Percentiles rank a stretch among this genome's conserved stretches.
phyloP scores from a whole-genome alignment of 2,113 vertebrate species.

The Epinephelus cyanopodus region DNA sequence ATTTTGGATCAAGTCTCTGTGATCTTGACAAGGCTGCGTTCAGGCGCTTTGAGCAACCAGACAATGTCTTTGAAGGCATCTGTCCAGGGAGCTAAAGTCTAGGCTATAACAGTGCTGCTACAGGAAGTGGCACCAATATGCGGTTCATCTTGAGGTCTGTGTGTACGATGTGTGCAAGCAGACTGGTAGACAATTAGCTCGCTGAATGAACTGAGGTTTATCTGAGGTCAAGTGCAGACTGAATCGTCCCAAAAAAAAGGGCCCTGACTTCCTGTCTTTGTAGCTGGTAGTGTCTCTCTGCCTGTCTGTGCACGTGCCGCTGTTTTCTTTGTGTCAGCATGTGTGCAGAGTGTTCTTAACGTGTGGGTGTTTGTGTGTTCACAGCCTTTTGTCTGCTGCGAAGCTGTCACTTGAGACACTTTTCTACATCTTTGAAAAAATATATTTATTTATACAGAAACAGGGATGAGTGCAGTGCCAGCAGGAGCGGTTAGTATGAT shows the following conservation, averaged over 20 bases:
- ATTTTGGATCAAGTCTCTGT: slow-evolving; percentile 59
- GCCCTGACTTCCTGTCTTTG: slow-evolving; percentile 46
- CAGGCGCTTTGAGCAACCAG: slow-evolving; percentile 30
- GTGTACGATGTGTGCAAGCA: slow-evolving; percentile 14
- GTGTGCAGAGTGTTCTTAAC: slow-evolving; percentile 22
- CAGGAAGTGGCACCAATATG: slow-evolving; percentile 61
- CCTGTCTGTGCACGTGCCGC: slow-evolving; percentile 64
- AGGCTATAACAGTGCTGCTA: slow-evolving; percentile 17
- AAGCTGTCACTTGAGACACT: slow-evolving; percentile 48
- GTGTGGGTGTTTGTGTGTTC: slow-evolving; percentile 42
- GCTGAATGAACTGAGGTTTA: slow-evolving; percentile 54
- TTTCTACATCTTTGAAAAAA: slow-evolving; percentile 33
- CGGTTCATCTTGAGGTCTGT: slow-evolving; percentile 50
- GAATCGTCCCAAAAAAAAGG: slow-evolving; percentile 25
- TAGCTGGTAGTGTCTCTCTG: slow-evolving; percentile 39
- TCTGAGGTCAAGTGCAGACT: slow-evolving; percentile 59
- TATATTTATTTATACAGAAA: slow-evolving; percentile 5
- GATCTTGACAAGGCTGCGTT: slow-evolving; percentile 56
- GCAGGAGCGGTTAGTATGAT: slow-evolving; percentile 3
- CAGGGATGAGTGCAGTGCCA: slow-evolving; percentile 4
- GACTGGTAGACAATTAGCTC: slow-evolving; percentile 43
- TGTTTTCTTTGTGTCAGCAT: slow-evolving; percentile 75
- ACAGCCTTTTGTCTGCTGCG: slow-evolving; percentile 48
- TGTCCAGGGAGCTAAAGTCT: slow-evolving; percentile 56
- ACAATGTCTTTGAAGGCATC: slow-evolving; percentile 63